phyloP scores from a whole-genome alignment of 2,113 vertebrate genomes.

The Glaucidium brasilianum region DNA sequence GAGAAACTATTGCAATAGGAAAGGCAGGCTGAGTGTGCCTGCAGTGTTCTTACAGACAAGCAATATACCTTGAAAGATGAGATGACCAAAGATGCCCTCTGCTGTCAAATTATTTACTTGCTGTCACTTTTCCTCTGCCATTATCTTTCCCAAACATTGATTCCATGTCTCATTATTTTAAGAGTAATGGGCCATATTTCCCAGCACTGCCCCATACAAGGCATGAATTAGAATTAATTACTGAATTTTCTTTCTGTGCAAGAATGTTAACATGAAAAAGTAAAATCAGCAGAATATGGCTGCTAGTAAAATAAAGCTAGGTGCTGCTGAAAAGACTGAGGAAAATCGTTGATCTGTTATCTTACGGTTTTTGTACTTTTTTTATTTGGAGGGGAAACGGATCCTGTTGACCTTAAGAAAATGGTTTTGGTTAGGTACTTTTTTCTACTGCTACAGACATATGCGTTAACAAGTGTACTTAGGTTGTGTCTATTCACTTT shows the following conservation, averaged over 20 bases:
- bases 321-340: not conserved
- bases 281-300: not conserved
- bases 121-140: not conserved
- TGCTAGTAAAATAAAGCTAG: not conserved
- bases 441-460: not conserved
- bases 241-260: not conserved
- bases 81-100: not conserved
- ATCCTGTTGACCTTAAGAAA: not conserved
- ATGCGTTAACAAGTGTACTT: not conserved
- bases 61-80: not conserved
- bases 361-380: not conserved
- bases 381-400: not conserved
- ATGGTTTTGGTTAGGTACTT: not conserved
- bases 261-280: not conserved
- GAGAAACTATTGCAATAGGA: not conserved
- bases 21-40: not conserved
- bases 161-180: not conserved
- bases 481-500: not conserved
- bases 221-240: not conserved
- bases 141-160: not conserved
- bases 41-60: not conserved
- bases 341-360: not conserved
- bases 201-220: not conserved
- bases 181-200: not conserved
- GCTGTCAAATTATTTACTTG: not conserved